Evolutionary conservation across 30 jellyfish, hydroid and myxozoan species (phyloP).

Genomic region (Turritopsis rubra): DNA sequence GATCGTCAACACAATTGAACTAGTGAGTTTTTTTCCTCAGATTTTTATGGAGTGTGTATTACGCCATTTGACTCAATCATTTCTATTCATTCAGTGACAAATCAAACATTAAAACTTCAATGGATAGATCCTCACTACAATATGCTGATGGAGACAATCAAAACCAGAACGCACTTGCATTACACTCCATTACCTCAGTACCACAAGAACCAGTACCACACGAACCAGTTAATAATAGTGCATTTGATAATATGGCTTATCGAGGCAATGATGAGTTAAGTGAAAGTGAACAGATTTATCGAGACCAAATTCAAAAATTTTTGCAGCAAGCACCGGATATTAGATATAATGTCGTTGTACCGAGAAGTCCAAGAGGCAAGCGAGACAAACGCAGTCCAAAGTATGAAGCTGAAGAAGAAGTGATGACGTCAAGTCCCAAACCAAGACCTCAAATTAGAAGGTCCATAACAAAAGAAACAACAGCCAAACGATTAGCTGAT

Average conservation of each 20-base stretch:
- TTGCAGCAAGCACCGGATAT: constrained; percentile 8
- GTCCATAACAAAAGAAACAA: background rate
- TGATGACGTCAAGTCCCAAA: background rate
- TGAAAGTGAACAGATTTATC: background rate
- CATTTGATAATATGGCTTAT: constrained; percentile 4
- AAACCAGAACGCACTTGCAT: background rate
- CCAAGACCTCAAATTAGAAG: background rate
- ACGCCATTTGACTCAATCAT: background rate
- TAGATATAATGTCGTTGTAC: background rate
- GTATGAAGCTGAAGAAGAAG: background rate
- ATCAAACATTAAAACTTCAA: background rate
- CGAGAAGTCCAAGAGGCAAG: background rate
- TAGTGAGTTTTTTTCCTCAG: background rate
- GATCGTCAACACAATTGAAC: background rate
- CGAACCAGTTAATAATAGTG: background rate
- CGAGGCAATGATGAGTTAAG: background rate
- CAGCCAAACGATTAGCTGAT: background rate
- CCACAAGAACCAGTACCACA: background rate
- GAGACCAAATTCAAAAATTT: constrained; percentile 1
- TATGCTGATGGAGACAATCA: background rate
- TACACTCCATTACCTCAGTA: background rate
- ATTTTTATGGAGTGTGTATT: too few species aligned
- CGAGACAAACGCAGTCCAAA: background rate
- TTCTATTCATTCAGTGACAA: background rate
- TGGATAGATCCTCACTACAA: background rate